Evolutionary conservation across 2,797 vertebrate genomes (phyloP).

Genomic region (Enteromius viviparus): DNA sequence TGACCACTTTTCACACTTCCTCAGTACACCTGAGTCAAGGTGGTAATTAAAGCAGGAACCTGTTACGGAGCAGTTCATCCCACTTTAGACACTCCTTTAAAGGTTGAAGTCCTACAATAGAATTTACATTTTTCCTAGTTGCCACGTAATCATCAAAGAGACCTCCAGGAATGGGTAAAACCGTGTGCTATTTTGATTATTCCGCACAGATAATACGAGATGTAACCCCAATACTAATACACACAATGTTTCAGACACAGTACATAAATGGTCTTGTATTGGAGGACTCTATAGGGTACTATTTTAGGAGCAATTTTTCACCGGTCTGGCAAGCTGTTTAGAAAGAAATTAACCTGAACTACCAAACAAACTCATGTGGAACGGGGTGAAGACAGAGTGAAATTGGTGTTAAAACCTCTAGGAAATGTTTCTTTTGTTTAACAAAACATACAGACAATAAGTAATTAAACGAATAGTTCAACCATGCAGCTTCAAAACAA

Average conservation of each 20-base stretch:
- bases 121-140: background rate
- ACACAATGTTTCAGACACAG: background rate
- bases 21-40: background rate
- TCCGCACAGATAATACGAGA: background rate
- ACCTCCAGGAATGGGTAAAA: background rate
- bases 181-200: background rate
- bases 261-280: background rate
- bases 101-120: slow-evolving; percentile 5
- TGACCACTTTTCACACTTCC: slow-evolving; percentile 22
- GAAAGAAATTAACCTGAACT: background rate
- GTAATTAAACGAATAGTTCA: background rate
- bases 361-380: background rate
- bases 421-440: slow-evolving; percentile 4
- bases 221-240: background rate
- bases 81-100: background rate
- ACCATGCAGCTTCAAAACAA: background rate
- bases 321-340: background rate
- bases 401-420: slow-evolving; percentile 8
- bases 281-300: background rate
- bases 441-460: background rate
- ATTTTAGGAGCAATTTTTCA: background rate
- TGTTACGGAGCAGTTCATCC: background rate
- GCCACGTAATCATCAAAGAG: background rate
- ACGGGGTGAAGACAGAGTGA: background rate
- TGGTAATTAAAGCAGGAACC: slow-evolving; percentile 12